Conservation (phyloP, 2,797 vertebrate genomes). For the Cossypha caffra region DNA sequence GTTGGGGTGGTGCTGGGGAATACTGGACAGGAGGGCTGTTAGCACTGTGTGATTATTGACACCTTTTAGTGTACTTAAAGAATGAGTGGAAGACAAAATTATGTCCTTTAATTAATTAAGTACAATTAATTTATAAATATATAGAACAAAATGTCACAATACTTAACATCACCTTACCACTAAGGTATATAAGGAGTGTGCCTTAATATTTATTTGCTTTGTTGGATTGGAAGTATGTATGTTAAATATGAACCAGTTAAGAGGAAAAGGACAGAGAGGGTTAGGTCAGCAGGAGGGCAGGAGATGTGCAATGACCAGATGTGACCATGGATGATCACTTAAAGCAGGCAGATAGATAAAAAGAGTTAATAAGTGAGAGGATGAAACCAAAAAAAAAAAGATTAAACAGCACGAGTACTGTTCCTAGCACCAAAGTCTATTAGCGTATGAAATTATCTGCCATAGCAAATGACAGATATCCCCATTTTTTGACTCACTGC, state of each 20-base stretch:
- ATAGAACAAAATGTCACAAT: background rate
- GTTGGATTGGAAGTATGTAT: background rate
- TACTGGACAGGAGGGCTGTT: accelerated
- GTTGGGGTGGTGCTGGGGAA: accelerated
- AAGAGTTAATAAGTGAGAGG: background rate
- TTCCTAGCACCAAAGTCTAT: background rate
- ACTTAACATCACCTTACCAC: background rate
- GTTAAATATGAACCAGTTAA: too few relatives aligned
- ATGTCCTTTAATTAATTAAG: background rate
- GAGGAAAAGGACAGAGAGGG: background rate
- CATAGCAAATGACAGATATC: conserved; percentile 14
- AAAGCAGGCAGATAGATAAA: background rate
- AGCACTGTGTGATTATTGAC: background rate
- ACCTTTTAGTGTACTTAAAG: background rate
- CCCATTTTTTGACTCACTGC: background rate
- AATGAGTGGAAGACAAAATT: background rate
- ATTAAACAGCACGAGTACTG: background rate
- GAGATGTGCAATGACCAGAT: background rate
- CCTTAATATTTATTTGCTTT: background rate
- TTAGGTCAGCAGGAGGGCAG: background rate
- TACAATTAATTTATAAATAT: background rate
- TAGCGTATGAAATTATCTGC: background rate
- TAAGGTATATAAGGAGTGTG: background rate
- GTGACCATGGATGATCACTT: background rate
- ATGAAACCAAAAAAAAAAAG: background rate